Conservation (phyloP, 2,888 invertebrate genomes). For the Perithous albicinctus region DNA sequence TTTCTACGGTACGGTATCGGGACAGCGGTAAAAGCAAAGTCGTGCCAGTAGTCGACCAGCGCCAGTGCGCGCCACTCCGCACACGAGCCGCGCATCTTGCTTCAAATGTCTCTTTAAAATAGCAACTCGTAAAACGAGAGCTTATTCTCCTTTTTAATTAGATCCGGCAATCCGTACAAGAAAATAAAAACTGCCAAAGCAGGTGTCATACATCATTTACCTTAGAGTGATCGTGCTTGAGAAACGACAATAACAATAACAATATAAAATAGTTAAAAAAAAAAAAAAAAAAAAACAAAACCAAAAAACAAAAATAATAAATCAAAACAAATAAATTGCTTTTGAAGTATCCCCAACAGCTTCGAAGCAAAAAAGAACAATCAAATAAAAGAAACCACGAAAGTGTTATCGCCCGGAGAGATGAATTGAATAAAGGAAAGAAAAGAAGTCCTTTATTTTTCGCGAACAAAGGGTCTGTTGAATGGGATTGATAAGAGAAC, state of each 20-base stretch:
- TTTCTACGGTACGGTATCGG: constrained; percentile 54
- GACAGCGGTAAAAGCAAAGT: constrained; percentile 40
- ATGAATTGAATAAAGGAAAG: not conserved
- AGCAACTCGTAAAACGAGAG: constrained; percentile 6
- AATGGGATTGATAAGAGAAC: constrained; percentile 22
- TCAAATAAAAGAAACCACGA: not conserved
- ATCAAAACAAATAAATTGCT: not conserved
- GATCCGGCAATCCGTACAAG: not conserved
- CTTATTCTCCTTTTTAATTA: constrained; percentile 16
- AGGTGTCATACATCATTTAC: not conserved
- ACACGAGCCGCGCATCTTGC: constrained; percentile 18
- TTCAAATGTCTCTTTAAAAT: constrained; percentile 18
- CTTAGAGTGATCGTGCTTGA: constrained; percentile 22
- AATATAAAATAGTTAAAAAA: no score
- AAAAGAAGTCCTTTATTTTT: not conserved
- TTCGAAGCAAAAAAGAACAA: not conserved
- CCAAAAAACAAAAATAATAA: no score
- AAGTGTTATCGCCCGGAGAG: not conserved
- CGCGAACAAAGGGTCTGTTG: constrained; percentile 6
- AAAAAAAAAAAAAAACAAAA: no score
- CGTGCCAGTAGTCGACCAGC: constrained; percentile 63
- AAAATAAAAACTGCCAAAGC: not conserved
- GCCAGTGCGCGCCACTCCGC: constrained; percentile 64
- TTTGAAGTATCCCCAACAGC: not conserved
- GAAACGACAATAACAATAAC: constrained; percentile 6